Evolutionary conservation across 2,113 vertebrate genomes (phyloP), one percentile per base, ranked within the genome.

Genomic region (Pseudopipra pipra): DNA sequence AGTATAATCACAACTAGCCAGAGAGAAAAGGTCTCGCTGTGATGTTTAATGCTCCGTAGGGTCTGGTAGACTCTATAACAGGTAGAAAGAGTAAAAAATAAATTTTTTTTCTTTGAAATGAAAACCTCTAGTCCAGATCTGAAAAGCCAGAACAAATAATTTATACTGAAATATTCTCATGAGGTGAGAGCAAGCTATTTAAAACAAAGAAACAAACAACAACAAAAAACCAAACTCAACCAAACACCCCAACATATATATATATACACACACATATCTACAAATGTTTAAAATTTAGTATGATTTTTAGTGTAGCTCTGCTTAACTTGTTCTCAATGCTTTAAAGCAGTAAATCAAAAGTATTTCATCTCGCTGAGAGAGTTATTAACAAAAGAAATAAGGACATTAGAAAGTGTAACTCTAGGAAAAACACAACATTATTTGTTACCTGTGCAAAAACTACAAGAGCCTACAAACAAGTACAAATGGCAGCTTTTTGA

Each of bases 401-500:
- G 43, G 44, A 68, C 37, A 74, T 56, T 46, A 78, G 89, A 75
- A 79, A 76, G 31, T 37, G 6, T 20, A 70, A 67, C 31, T 35
- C 14, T 30, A 61, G 62, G 75, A 33, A 55, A 88, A 84, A 10
- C 41, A 41, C 27, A 44, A 41, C 35, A 17, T 43, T 46, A 39
- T 21, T 66, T 56, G 39, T 61, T 68, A 41, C 28, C 33, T 46
- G 20, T 15, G 10, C 37, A 31, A 49, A 85, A 91, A 54, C 5
- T 28, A 61, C 21, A 66, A 63, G 39, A 27, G 30, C 37, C 59
- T 58, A 10, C 11, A 74, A 90, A 87, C 14, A 58, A 92, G 66
- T 43, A 85, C 55, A 94, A 96, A 91, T 39, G 72, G 31, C 51
- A 89, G 81, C 39, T 91, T 94, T 95, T 83, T 89, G 68, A 90